A percentile compares a stretch with the other conserved stretches of the same genome.
These are phyloP conservation scores for Arctia plantaginis DNA, from an alignment of 2,888 invertebrate genomes.

Conservation along the genomic window DNA sequence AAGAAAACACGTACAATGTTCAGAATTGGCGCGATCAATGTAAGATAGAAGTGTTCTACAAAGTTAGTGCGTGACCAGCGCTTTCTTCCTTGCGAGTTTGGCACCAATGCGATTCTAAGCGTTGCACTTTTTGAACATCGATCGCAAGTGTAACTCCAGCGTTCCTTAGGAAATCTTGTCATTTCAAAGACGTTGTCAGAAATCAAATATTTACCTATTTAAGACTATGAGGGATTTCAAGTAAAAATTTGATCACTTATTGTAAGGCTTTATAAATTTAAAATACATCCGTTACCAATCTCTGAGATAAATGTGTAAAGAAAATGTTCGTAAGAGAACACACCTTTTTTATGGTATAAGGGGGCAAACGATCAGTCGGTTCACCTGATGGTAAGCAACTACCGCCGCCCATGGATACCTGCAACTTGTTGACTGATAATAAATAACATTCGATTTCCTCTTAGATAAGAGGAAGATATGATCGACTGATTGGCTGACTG, in stretches of 20 bases:
- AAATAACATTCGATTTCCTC: too few species aligned
- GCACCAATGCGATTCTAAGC: slow-evolving; percentile 45
- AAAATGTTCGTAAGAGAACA: too few species aligned
- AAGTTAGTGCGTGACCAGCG: slow-evolving; percentile 56
- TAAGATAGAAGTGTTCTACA: slow-evolving; percentile 45
- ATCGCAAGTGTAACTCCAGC: slow-evolving; percentile 27
- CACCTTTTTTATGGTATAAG: too few species aligned
- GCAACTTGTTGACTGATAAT: background rate
- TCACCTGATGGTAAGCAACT: too few species aligned
- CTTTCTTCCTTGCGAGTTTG: slow-evolving; percentile 43
- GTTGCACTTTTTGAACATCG: slow-evolving; percentile 40
- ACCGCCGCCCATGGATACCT: too few species aligned
- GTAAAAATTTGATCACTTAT: background rate
- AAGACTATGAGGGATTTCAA: background rate
- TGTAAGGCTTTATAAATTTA: background rate
- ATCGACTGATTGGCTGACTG: too few species aligned
- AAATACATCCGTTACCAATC: background rate
- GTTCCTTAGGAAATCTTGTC: slow-evolving; percentile 35
- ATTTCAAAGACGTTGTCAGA: slow-evolving; percentile 1
- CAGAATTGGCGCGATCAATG: slow-evolving; percentile 39
- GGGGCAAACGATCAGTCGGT: too few species aligned
- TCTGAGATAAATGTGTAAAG: background rate
- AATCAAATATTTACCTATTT: background rate
- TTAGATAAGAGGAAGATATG: too few species aligned
- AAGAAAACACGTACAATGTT: slow-evolving; percentile 28